Evolutionary conservation across 1,140 invertebrate genomes (phyloP).

Genomic region (Sminthurinus signatus): DNA sequence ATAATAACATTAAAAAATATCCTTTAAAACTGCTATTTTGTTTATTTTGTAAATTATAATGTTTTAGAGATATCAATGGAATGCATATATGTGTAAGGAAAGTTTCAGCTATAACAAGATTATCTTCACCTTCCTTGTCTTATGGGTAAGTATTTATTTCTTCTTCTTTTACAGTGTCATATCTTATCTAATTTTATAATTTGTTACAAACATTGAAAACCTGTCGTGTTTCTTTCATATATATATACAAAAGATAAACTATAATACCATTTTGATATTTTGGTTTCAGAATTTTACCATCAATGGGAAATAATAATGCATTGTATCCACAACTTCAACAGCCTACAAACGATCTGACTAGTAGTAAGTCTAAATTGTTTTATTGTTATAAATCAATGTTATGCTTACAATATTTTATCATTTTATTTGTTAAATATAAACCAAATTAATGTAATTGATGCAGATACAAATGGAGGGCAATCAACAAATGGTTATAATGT

Average conservation of each 20-base stretch:
- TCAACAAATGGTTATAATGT: slow-evolving; percentile 6
- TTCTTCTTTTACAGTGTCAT: neutral
- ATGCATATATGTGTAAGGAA: slow-evolving; percentile 42
- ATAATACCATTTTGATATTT: neutral
- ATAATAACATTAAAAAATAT: too few relatives aligned
- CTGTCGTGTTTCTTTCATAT: too few relatives aligned
- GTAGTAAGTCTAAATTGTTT: slow-evolving; percentile 7
- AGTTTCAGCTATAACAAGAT: slow-evolving; percentile 35
- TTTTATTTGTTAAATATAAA: neutral
- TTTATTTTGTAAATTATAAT: slow-evolving; percentile 14
- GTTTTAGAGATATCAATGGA: slow-evolving; percentile 47
- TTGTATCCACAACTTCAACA: slow-evolving; percentile 30
- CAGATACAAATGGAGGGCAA: slow-evolving; percentile 6
- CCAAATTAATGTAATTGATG: neutral
- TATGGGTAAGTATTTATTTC: slow-evolving; percentile 25
- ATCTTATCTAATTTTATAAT: neutral
- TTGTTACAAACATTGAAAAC: too few relatives aligned
- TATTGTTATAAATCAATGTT: neutral
- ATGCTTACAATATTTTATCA: neutral
- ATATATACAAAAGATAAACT: too few relatives aligned
- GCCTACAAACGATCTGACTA: slow-evolving; percentile 23
- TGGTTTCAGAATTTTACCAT: slow-evolving; percentile 22
- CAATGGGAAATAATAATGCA: slow-evolving; percentile 1
- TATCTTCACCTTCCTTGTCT: slow-evolving; percentile 28
- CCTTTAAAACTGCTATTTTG: neutral